These are phyloP conservation scores for Heliconius melpomene DNA, from an alignment of 1,140 invertebrate genomes.

Conservation along the genomic window DNA sequence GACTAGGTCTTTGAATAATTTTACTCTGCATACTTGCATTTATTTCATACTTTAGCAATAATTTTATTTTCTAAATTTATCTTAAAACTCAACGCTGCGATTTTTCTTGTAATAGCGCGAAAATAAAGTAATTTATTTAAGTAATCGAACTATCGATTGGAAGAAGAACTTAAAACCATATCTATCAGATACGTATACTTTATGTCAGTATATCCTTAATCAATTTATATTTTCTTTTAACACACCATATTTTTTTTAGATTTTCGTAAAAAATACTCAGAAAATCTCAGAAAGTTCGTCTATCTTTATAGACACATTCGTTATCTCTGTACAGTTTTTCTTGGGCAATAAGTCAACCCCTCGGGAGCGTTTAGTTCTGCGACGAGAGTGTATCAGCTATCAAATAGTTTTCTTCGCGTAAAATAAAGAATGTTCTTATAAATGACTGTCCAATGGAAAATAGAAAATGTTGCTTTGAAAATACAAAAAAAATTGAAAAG, in stretches of 20 bases:
- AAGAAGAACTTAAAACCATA: too few relatives aligned
- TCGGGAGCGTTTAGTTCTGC: conserved; percentile 10
- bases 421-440: not conserved
- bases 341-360: conserved; percentile 16
- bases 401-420: not conserved
- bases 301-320: conserved; percentile 29
- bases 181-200: too few relatives aligned
- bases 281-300: not conserved
- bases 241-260: not conserved
- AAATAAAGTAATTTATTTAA: too few relatives aligned
- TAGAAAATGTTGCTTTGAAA: not conserved
- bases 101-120: too few relatives aligned
- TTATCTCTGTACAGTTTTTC: conserved; percentile 24
- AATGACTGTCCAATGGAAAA: not conserved
- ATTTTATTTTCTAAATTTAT: too few relatives aligned
- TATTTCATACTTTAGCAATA: too few relatives aligned
- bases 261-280: not conserved
- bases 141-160: too few relatives aligned
- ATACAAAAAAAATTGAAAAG: not conserved
- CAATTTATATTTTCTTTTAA: too few relatives aligned
- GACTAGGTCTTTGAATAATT: too few relatives aligned
- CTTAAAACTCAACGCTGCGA: too few relatives aligned
- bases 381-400: conserved; percentile 8
- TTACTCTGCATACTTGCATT: too few relatives aligned
- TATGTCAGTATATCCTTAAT: too few relatives aligned